Evolutionary conservation across 2,113 vertebrate species (phyloP), one percentile per base, ranked within the genome.

Genomic region (Scalopus aquaticus): DNA sequence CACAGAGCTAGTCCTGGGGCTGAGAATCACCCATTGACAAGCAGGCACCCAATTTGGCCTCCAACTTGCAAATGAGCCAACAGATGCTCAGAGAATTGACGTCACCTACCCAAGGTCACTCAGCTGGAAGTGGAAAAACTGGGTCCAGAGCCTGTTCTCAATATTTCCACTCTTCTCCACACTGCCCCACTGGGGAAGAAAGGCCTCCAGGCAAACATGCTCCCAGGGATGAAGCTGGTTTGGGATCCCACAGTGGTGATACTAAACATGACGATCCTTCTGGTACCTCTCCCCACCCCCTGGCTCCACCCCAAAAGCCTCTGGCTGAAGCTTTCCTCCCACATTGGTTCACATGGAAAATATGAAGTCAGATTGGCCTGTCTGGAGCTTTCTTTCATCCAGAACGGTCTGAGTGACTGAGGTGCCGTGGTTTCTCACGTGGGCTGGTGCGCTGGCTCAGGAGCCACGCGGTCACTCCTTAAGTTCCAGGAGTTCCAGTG

Each of bases 401-500:
- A 91, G 86, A 91, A n/a, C 6, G 37, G 88, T 70, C 94, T 82
- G 87, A 81, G 73, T 26, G 78, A 67, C 56, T 0, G 28, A 74
- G 84, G 80, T 35, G 28, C 62, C 0, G 0, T 91, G 79, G 49
- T n/a, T 84, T 89, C 90, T 91, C 76, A 86, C 0, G 1, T 74
- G 44, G 64, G n/a, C 94, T 46, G 86, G 69, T 32, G 44, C 10
- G 42, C 62, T 46, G 22, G 76, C 56, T 32, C 62, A 74, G 51
- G 44, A 51, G 65, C 69, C 62, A 1, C 42, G 78, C 6, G 4
- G 74, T 89, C 39, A 64, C 90, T 82, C 62, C 70, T 28, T 64
- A 92, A 65, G 73, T 88, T 89, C 58, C 88, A 72, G 44, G 80
- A 76, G 90, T 91, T 88, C 96, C 87, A 39, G 5, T 77, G 80